phyloP scores from a whole-genome alignment of 2,888 invertebrate genomes.

The Caenorhabditis sp. region DNA sequence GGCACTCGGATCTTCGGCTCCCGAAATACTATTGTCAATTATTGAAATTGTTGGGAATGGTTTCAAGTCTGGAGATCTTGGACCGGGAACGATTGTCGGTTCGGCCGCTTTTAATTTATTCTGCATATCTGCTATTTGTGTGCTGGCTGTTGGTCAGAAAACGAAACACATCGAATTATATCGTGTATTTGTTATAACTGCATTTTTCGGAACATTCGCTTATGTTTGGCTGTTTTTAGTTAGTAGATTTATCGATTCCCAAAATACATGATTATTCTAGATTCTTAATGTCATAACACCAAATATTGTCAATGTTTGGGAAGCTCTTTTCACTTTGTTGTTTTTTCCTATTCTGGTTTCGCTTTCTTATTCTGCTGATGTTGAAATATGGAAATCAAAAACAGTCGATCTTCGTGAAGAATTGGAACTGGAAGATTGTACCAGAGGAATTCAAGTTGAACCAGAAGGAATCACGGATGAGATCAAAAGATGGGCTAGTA shows the following conservation, averaged over 20 bases:
- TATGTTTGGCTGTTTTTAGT: constrained; percentile 76
- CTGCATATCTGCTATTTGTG: constrained; percentile 75
- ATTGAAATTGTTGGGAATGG: constrained; percentile 76
- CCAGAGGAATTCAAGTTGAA: background rate
- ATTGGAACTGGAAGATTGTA: constrained; percentile 31
- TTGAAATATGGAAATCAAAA: constrained; percentile 60
- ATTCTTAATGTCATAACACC: constrained; percentile 48
- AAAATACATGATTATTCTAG: constrained; percentile 12
- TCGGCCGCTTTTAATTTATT: constrained; percentile 76
- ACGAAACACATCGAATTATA: constrained; percentile 60
- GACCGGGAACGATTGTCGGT: constrained; percentile 77
- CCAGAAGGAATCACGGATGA: constrained; percentile 33
- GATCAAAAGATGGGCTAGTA: constrained; percentile 43
- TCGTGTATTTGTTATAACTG: constrained; percentile 72
- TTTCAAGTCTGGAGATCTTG: constrained; percentile 73
- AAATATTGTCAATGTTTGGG: constrained; percentile 72
- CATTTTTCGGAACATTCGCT: constrained; percentile 74
- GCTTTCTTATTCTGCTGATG: constrained; percentile 75
- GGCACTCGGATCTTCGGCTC: constrained; percentile 76
- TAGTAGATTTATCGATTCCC: background rate
- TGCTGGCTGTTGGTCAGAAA: constrained; percentile 70
- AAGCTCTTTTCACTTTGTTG: constrained; percentile 75
- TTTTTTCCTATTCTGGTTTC: constrained; percentile 76
- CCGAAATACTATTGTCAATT: constrained; percentile 75
- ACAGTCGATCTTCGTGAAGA: constrained; percentile 31